Conservation (phyloP, 2,888 invertebrate species). For the Limnephilus marmoratus region DNA sequence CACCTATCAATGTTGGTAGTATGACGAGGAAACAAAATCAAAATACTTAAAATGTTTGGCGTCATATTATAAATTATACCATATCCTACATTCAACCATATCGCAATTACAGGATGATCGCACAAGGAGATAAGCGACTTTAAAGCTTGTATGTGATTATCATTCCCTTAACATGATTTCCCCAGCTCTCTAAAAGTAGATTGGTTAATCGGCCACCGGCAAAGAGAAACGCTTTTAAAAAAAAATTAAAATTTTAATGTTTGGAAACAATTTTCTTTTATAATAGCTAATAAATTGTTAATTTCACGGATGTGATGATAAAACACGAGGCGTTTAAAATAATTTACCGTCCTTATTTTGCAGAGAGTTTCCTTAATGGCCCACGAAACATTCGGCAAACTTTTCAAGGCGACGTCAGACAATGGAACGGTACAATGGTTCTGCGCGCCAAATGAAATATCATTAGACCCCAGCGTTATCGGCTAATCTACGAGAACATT, state of each 20-base stretch:
- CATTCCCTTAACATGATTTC: not conserved
- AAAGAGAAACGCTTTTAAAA: not conserved
- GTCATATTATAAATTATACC: too few relatives aligned
- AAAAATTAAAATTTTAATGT: not conserved
- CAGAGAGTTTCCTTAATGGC: not conserved
- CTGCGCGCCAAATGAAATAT: not conserved
- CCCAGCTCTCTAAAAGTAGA: not conserved
- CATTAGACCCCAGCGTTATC: not conserved
- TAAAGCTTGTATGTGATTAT: not conserved
- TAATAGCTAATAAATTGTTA: not conserved
- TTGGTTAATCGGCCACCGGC: not conserved
- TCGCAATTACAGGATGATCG: too few relatives aligned
- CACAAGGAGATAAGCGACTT: not conserved
- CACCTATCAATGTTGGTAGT: too few relatives aligned
- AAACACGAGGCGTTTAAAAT: not conserved
- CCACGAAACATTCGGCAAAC: not conserved
- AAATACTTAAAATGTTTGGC: too few relatives aligned
- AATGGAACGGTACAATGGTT: not conserved
- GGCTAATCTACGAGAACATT: slow-evolving; percentile 2
- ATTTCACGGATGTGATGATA: not conserved
- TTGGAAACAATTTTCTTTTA: not conserved
- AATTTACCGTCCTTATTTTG: not conserved
- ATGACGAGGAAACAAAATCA: too few relatives aligned
- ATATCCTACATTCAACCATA: too few relatives aligned
- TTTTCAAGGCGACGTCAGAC: not conserved